phyloP scores from a whole-genome alignment of 2,113 vertebrate genomes.

The Microcebus jonahi region DNA sequence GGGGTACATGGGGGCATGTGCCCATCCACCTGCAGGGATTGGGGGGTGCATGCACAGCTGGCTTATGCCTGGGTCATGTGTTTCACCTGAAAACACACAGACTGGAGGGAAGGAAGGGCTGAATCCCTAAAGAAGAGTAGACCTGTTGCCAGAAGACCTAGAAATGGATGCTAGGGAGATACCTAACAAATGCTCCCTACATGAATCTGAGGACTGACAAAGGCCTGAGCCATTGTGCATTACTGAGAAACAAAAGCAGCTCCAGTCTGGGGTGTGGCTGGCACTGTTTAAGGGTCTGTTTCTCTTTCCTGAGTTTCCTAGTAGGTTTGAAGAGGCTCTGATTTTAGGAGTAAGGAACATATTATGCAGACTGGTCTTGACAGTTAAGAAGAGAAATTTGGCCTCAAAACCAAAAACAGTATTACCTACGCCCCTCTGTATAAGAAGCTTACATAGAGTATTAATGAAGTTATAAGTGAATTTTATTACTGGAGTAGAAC shows the following conservation, averaged over 20 bases:
- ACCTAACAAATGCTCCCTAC: not conserved
- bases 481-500: not conserved
- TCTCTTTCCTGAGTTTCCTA: not conserved
- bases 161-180: too few relatives aligned
- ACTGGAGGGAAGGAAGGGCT: not conserved
- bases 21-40: too few relatives aligned
- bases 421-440: not conserved
- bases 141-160: not conserved
- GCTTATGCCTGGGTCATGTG: not conserved
- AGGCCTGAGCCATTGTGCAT: rapidly evolving
- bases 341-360: not conserved
- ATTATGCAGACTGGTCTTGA: not conserved
- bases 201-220: not conserved
- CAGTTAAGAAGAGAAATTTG: slow-evolving; percentile 39
- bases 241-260: not conserved
- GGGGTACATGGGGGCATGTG: not conserved
- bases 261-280: not conserved
- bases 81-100: not conserved
- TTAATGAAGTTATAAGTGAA: not conserved
- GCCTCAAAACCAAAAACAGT: not conserved
- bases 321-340: not conserved
- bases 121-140: not conserved
- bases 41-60: not conserved
- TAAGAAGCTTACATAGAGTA: not conserved
- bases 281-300: not conserved